Evolutionary conservation across 1,140 invertebrate species (phyloP).

Genomic region (Tetramorium simillimum): DNA sequence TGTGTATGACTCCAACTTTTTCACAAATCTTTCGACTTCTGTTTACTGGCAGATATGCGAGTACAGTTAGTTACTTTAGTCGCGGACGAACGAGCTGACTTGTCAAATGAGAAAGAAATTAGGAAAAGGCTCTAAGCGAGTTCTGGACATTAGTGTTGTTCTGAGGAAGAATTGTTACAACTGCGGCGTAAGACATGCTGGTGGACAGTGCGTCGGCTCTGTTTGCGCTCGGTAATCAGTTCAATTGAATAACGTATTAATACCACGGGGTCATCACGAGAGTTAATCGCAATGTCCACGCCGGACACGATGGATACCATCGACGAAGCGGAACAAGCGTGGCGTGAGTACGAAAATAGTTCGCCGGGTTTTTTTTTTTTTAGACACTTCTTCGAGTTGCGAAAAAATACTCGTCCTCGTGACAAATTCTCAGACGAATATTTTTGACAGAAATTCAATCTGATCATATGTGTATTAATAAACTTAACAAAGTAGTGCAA

Average conservation of each 20-base stretch:
- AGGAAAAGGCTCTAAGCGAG: neutral
- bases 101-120: neutral
- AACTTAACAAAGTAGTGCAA: neutral
- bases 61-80: neutral
- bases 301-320: slow-evolving; percentile 83
- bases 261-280: slow-evolving; percentile 74
- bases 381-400: neutral
- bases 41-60: slow-evolving; percentile 2
- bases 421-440: neutral
- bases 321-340: slow-evolving; percentile 82
- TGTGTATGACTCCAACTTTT: neutral
- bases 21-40: neutral
- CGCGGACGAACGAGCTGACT: neutral
- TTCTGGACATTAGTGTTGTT: neutral
- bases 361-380: neutral
- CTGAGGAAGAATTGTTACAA: slow-evolving; percentile 24
- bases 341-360: slow-evolving; percentile 81
- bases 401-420: neutral
- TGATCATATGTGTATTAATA: neutral
- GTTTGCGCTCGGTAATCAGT: slow-evolving; percentile 71
- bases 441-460: neutral
- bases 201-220: slow-evolving; percentile 58
- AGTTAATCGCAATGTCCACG: slow-evolving; percentile 81
- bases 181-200: slow-evolving; percentile 33
- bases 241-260: slow-evolving; percentile 76